phyloP scores from a whole-genome alignment of 1,140 invertebrate genomes.

The Leptestheria dahalacensis region DNA sequence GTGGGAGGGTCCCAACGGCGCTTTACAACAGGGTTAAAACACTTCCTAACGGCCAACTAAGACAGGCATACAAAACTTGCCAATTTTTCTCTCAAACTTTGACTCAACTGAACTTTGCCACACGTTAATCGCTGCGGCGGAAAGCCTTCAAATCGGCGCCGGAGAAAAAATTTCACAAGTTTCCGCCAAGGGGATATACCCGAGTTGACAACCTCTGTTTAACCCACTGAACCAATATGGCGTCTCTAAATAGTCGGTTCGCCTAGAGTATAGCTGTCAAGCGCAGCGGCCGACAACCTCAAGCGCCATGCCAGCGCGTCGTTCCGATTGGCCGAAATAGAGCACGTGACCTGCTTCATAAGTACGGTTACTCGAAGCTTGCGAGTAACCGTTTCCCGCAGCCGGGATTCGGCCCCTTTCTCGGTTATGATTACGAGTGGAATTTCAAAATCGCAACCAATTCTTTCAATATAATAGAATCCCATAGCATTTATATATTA shows the following conservation, averaged over 20 bases:
- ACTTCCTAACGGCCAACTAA: not conserved
- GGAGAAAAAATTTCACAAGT: not conserved
- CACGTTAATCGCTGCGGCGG: too few relatives aligned
- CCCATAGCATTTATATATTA: too few relatives aligned
- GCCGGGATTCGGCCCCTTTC: too few relatives aligned
- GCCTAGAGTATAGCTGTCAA: not conserved
- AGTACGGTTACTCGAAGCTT: too few relatives aligned
- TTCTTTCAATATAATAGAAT: too few relatives aligned
- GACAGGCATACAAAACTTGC: not conserved
- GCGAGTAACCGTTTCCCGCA: too few relatives aligned
- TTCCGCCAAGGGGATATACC: not conserved
- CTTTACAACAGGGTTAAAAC: not conserved
- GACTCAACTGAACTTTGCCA: too few relatives aligned
- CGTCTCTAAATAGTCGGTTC: not conserved
- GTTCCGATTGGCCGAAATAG: not conserved
- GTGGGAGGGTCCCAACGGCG: not conserved
- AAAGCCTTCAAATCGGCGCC: too few relatives aligned
- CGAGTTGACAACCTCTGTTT: not conserved
- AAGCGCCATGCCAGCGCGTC: not conserved
- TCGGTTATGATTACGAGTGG: too few relatives aligned
- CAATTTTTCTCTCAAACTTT: not conserved
- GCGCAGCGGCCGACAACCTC: not conserved
- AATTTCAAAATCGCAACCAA: too few relatives aligned
- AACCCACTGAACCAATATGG: not conserved
- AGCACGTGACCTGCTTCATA: not conserved